A percentile compares a stretch with the other conserved stretches of the same genome.
Conservation (phyloP, 2,113 vertebrate genomes). For the Campylorhamphus procurvoides region DNA sequence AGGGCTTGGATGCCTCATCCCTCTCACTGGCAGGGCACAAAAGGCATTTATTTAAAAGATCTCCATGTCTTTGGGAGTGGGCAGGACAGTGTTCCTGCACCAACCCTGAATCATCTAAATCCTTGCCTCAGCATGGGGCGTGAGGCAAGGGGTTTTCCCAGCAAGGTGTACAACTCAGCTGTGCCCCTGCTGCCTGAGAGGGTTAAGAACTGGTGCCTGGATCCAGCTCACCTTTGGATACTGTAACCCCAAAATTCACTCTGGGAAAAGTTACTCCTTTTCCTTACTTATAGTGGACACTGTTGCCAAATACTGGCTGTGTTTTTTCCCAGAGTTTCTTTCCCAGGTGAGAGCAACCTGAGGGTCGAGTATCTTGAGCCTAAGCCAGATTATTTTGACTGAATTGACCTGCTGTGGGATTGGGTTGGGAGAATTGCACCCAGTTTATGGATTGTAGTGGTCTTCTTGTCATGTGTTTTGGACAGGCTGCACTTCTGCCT, state of each 20-base stretch:
- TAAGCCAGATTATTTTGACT: not conserved
- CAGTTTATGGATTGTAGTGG: not conserved
- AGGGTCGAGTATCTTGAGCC: not conserved
- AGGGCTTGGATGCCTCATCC: not conserved
- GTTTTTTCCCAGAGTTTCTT: not conserved
- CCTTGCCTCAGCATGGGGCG: rapidly evolving
- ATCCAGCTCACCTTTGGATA: not conserved
- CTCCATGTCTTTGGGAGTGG: not conserved
- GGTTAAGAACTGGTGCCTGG: not conserved
- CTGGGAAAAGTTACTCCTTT: not conserved
- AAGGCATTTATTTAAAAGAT: not conserved
- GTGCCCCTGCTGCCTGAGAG: not conserved
- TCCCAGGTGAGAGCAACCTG: not conserved
- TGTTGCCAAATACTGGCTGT: not conserved
- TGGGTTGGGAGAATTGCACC: not conserved
- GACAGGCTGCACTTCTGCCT: not conserved
- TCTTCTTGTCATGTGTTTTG: not conserved
- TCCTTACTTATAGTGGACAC: rapidly evolving
- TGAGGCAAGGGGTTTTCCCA: not conserved
- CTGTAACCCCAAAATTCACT: not conserved
- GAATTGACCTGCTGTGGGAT: not conserved
- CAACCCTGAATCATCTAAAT: not conserved
- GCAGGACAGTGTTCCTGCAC: not conserved
- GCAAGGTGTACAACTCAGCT: not conserved
- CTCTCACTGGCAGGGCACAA: not conserved